A percentile compares a stretch with the other conserved stretches of the same genome.
phyloP scores from a whole-genome alignment of 1,140 invertebrate genomes.

The Augochlora pura region DNA sequence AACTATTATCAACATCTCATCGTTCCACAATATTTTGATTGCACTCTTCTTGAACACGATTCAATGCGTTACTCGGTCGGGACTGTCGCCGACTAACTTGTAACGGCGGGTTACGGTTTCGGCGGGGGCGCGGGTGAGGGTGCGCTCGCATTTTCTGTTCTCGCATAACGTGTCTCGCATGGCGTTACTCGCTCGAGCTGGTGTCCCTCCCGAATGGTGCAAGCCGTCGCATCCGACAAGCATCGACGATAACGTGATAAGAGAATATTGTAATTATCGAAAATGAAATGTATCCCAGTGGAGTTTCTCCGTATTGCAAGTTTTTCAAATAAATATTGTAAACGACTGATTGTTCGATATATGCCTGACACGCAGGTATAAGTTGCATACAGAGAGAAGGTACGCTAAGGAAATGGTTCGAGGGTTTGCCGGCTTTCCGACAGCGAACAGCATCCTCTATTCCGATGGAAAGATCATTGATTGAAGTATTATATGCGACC shows the following conservation, averaged over 20 bases:
- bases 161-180: no score
- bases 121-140: neutral
- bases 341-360: conserved; percentile 30
- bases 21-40: conserved; percentile 10
- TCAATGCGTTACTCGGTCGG: neutral
- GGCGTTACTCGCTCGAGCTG: neutral
- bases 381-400: neutral
- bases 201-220: neutral
- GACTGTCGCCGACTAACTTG: neutral
- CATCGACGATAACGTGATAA: neutral
- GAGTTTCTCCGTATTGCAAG: conserved; percentile 38
- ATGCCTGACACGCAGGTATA: conserved; percentile 19
- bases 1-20: neutral
- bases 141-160: conserved; percentile 2
- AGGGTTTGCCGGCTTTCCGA: neutral
- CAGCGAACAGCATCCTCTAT: neutral
- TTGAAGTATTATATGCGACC: neutral
- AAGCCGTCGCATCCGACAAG: neutral
- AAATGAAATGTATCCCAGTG: conserved; percentile 6
- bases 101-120: neutral
- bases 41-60: neutral
- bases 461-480: neutral
- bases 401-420: conserved; percentile 3
- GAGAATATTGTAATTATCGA: conserved; percentile 23
- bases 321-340: conserved; percentile 50